Evolutionary conservation across 2,888 invertebrate species (phyloP), one percentile per base, ranked within the genome.

Genomic region (Seira sanloemensis): DNA sequence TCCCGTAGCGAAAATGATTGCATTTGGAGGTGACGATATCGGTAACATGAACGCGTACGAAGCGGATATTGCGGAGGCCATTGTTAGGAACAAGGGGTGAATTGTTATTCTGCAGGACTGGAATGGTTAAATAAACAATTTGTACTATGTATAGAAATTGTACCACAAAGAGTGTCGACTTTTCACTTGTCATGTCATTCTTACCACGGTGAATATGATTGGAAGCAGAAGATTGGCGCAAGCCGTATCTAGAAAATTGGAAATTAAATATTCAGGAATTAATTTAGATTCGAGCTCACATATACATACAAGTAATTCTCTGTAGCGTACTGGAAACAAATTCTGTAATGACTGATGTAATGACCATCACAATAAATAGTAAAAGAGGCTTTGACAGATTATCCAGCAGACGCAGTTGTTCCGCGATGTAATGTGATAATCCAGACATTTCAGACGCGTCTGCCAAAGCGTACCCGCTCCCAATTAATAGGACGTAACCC

Each of bases 81-180:
- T 92, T 94, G 97, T 97, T 91, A 98, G 92, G 91, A 95, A 96
- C 83, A 98, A 92, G 0, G 98, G 98, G 92, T 98, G 96, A 84
- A 97, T 93, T 89, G 93, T 91, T 78, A 96, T 93, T 0, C 93
- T 93, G 16, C 94, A 92, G 0, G 95, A 94, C 96, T 96, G 92
- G 0, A 90, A 90, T 18, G 62, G 37, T 1, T 58, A 58, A 58
- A 58, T 58, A 58, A 58, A 58, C n/a, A 18, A 9, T 37, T 12
- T 12, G 12, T 37, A 58, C 9, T 58, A 12, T 58, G 2, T 12
- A 12, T 37, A 7, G 37, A 37, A 37, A 7, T 37, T 4, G 37
- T 37, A 37, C 12, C 5, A n/a, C 9, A 46, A 54, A 1, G 25
- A 2, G 1, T 23, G n/a, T n/a, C n/a, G 9, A 69, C 19, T 4